Conservation (phyloP, 2,113 vertebrate species). For the Echinops telfairi region DNA sequence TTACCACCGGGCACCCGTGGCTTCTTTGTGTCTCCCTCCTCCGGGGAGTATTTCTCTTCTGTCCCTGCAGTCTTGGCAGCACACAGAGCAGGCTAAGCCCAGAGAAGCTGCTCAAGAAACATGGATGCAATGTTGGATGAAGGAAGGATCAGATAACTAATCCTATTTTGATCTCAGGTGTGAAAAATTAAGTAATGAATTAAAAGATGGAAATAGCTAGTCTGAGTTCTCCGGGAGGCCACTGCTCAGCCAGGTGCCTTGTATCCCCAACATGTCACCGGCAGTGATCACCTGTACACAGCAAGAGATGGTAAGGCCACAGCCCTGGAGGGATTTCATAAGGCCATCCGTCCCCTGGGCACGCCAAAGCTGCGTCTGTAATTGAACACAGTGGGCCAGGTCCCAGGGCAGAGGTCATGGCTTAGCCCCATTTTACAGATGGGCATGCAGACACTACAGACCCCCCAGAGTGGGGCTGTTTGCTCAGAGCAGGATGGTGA, state of each 20-base stretch:
- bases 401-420: not conserved
- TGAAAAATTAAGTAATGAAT: not conserved
- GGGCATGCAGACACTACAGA: not conserved
- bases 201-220: not conserved
- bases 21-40: not conserved
- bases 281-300: not conserved
- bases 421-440: not conserved
- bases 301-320: not conserved
- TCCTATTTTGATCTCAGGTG: too few species aligned
- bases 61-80: not conserved
- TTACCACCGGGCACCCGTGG: not conserved
- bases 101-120: not conserved
- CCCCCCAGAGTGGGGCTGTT: fast-evolving
- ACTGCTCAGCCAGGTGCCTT: not conserved
- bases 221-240: not conserved
- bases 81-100: not conserved
- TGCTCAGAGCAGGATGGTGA: not conserved
- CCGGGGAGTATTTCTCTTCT: not conserved
- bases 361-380: not conserved
- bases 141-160: not conserved
- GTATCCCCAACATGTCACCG: not conserved
- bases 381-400: not conserved
- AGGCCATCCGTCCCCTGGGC: not conserved
- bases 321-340: not conserved
- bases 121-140: not conserved